Evolutionary conservation across 37 sponge, comb jelly and placozoan species (phyloP).

Genomic region (Haliclona indistincta): DNA sequence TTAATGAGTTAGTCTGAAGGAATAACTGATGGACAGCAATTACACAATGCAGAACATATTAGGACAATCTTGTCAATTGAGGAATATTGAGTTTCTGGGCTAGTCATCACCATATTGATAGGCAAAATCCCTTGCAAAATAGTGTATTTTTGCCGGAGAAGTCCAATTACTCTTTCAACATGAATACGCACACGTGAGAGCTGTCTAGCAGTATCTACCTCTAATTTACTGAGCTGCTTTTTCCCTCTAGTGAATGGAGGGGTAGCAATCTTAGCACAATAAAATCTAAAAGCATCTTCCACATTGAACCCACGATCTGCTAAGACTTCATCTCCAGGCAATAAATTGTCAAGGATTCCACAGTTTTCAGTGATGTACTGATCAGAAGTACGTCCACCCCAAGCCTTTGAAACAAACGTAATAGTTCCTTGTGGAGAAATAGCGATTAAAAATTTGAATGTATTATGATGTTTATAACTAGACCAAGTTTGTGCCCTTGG

Average conservation of each 20-base stretch:
- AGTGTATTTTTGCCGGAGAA: background rate
- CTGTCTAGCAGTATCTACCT: background rate
- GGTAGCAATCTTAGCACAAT: slow-evolving; percentile 12
- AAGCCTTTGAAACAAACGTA: slow-evolving; percentile 17
- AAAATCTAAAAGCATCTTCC: slow-evolving; percentile 7
- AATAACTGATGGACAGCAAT: too few species aligned
- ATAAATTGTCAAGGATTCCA: slow-evolving; percentile 7
- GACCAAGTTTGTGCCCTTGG: slow-evolving; percentile 28
- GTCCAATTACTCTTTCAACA: slow-evolving; percentile 33
- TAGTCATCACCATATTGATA: slow-evolving; percentile 8
- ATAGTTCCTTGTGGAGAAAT: slow-evolving; percentile 36
- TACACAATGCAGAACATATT: too few species aligned
- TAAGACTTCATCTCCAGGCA: slow-evolving; percentile 14
- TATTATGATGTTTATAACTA: slow-evolving; percentile 30
- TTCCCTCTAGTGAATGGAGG: slow-evolving; percentile 23
- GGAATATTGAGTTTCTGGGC: slow-evolving; percentile 2
- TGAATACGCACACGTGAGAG: slow-evolving; percentile 22
- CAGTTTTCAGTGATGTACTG: slow-evolving; percentile 14
- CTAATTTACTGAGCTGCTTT: background rate
- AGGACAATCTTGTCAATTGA: slow-evolving; percentile 54
- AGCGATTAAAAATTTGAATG: slow-evolving; percentile 36
- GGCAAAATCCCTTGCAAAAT: slow-evolving; percentile 13
- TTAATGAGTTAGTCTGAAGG: too few species aligned
- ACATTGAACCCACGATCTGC: slow-evolving; percentile 32
- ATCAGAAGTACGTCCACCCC: slow-evolving; percentile 30